Conservation (phyloP, 2,797 vertebrate species). For the Oryzias sinensis region DNA sequence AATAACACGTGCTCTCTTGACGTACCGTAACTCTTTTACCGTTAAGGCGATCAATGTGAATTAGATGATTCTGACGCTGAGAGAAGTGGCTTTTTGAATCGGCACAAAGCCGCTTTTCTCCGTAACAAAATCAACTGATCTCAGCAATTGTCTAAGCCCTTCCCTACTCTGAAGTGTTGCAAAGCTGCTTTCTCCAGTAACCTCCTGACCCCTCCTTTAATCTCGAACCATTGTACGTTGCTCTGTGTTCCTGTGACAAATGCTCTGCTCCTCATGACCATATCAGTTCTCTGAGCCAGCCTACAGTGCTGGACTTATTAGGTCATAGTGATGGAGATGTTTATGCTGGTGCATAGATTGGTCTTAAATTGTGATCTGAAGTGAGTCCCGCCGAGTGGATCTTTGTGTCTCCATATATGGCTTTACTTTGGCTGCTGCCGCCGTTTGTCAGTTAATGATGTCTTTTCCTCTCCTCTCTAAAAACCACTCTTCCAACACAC, state of each 20-base stretch:
- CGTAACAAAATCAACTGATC: no score
- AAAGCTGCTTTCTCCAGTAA: neutral
- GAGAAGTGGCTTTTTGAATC: no score
- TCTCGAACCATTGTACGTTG: conserved; percentile 37
- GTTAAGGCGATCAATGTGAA: no score
- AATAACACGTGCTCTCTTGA: no score
- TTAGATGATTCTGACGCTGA: no score
- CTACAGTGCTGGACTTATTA: conserved; percentile 62
- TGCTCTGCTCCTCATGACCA: conserved; percentile 56
- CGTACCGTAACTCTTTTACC: no score
- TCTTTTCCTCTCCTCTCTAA: conserved; percentile 23
- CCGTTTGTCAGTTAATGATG: conserved; percentile 42
- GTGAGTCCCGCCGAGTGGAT: conserved; percentile 10
- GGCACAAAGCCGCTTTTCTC: no score
- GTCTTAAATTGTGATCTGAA: conserved; percentile 38
- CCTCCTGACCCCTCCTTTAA: conserved; percentile 3
- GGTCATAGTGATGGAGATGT: conserved; percentile 60
- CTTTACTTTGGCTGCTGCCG: conserved; percentile 42
- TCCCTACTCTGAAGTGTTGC: no score
- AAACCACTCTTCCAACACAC: conserved; percentile 6
- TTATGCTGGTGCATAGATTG: conserved; percentile 46
- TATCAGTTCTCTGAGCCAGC: conserved; percentile 41
- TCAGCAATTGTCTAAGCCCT: no score
- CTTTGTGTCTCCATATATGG: conserved; percentile 38
- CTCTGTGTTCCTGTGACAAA: conserved; percentile 37